phyloP scores from a whole-genome alignment of 2,888 invertebrate genomes.

The Epirrhoe tristata region DNA sequence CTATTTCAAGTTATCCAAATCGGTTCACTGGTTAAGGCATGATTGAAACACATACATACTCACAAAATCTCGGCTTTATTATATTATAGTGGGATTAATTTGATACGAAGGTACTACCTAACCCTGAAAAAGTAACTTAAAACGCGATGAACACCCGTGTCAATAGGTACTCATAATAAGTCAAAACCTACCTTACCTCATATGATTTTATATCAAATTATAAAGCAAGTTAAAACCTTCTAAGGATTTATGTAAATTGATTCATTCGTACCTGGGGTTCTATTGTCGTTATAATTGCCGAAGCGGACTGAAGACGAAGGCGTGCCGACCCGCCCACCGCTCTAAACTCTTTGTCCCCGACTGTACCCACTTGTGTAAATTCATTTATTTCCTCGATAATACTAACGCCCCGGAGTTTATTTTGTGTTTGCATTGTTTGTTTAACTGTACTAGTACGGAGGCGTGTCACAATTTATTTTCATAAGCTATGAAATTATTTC shows the following conservation, averaged over 20 bases:
- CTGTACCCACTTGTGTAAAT: constrained; percentile 62
- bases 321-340: constrained; percentile 75
- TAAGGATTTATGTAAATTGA: constrained; percentile 63
- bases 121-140: no score
- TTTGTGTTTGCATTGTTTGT: constrained; percentile 77
- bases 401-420: constrained; percentile 67
- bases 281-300: constrained; percentile 72
- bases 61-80: no score
- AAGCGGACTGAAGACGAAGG: constrained; percentile 64
- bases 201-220: constrained; percentile 22
- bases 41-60: no score
- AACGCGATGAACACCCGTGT: no score
- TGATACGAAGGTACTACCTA: no score
- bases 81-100: no score
- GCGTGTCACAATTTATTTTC: constrained; percentile 47
- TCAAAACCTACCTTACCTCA: background rate
- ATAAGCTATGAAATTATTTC: constrained; percentile 27
- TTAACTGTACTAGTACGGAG: constrained; percentile 60
- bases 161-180: no score
- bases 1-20: no score
- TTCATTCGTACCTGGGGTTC: constrained; percentile 68
- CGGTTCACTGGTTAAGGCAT: no score
- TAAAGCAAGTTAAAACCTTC: constrained; percentile 45
- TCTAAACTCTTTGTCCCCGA: constrained; percentile 66
- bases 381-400: constrained; percentile 63